A percentile compares a stretch with the other conserved stretches of the same genome.
Evolutionary conservation across 2,888 invertebrate genomes (phyloP).

Genomic region (Rhogogaster chlorosoma): DNA sequence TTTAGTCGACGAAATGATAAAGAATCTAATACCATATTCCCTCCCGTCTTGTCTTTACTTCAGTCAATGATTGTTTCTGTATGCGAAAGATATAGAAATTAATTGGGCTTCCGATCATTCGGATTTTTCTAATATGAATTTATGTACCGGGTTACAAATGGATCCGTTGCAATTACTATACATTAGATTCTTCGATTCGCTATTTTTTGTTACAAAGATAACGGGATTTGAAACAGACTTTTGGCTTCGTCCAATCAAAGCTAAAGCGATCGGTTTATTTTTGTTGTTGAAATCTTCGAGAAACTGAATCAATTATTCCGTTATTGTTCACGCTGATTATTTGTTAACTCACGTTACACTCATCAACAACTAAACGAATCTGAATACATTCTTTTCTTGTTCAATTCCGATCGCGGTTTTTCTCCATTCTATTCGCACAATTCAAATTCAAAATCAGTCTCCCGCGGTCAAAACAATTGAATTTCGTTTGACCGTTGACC

Average conservation of each 20-base stretch:
- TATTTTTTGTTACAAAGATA: background rate
- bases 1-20: background rate
- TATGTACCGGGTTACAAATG: background rate
- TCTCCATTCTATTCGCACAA: background rate
- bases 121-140: background rate
- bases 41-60: background rate
- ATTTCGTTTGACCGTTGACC: background rate
- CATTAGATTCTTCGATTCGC: background rate
- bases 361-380: too few species aligned
- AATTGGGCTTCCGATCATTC: background rate
- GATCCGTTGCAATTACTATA: background rate
- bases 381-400: background rate
- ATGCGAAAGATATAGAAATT: background rate
- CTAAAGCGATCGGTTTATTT: background rate
- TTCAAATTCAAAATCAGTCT: background rate
- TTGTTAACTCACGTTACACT: background rate
- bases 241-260: background rate
- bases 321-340: background rate
- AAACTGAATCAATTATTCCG: background rate
- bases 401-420: too few species aligned
- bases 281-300: background rate
- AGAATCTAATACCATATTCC: too few species aligned
- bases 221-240: background rate
- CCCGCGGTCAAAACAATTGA: too few species aligned
- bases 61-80: background rate